Conservation (phyloP, 64 coral and sea anemone genomes). For the Porites australiensis region DNA sequence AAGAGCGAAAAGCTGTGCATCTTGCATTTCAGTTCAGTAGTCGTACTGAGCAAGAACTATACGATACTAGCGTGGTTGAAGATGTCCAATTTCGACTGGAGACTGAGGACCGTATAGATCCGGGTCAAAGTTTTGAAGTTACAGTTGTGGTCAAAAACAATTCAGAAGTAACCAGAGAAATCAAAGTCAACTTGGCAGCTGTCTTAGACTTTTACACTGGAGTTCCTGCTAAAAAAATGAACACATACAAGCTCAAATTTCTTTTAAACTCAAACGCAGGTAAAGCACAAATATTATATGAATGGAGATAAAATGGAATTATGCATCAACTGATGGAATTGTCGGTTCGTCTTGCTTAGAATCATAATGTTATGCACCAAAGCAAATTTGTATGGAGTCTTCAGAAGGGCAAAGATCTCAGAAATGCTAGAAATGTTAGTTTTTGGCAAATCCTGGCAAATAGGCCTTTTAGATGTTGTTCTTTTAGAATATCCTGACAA, state of each 20-base stretch:
- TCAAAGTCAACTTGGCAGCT: conserved; percentile 27
- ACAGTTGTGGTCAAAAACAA: conserved; percentile 38
- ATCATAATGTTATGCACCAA: too few species aligned
- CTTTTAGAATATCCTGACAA: too few species aligned
- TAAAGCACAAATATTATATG: too few species aligned
- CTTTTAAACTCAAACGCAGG: conserved; percentile 8
- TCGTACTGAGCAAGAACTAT: conserved; percentile 58
- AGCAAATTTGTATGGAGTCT: too few species aligned
- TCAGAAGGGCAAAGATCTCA: too few species aligned
- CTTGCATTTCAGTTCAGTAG: conserved; percentile 60
- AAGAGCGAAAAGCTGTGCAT: conserved; percentile 60
- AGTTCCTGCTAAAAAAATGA: conserved; percentile 14
- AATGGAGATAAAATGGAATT: conserved; percentile 1
- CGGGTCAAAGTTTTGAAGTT: conserved; percentile 36
- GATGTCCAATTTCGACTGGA: conserved; percentile 46
- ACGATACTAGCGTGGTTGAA: neutral
- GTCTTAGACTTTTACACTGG: conserved; percentile 62
- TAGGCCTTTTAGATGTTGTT: too few species aligned
- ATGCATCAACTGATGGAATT: neutral
- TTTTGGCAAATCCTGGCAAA: too few species aligned
- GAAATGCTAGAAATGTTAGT: too few species aligned
- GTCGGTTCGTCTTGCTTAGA: too few species aligned
- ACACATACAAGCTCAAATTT: conserved; percentile 33
- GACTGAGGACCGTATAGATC: neutral
- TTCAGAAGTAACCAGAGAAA: conserved; percentile 34